phyloP scores from a whole-genome alignment of 2,797 vertebrate genomes.

The Enoplosus armatus region DNA sequence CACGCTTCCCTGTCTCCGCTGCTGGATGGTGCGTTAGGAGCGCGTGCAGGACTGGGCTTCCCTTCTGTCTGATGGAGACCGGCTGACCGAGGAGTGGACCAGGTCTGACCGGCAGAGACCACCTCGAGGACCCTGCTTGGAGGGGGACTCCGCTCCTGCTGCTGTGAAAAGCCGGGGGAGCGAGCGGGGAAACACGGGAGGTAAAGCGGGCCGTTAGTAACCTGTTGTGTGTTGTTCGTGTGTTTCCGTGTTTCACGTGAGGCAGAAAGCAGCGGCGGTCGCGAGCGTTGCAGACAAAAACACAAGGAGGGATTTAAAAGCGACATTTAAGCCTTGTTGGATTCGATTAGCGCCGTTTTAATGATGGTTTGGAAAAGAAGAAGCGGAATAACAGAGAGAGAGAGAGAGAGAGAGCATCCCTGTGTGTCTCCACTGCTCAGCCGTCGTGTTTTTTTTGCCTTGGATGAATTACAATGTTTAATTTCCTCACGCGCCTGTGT shows the following conservation, averaged over 20 bases:
- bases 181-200: conserved; percentile 39
- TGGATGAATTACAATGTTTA: not conserved
- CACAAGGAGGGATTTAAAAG: not conserved
- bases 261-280: not conserved
- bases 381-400: conserved; percentile 3
- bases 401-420: not conserved
- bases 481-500: conserved; percentile 3
- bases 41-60: conserved; percentile 55
- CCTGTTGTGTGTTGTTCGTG: conserved; percentile 83
- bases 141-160: conserved; percentile 8
- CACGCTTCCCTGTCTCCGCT: conserved; percentile 34
- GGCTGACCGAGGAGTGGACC: conserved; percentile 45
- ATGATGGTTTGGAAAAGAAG: not conserved
- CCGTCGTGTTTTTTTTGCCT: conserved; percentile 1
- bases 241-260: conserved; percentile 37
- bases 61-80: conserved; percentile 68
- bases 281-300: not conserved
- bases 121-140: conserved; percentile 22
- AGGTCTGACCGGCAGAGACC: conserved; percentile 38
- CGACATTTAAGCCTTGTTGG: not conserved
- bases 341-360: conserved; percentile 6
- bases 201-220: conserved; percentile 57
- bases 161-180: not conserved
- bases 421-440: not conserved
- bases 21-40: conserved; percentile 66